Base-by-base conservation (phyloP, 2,888 invertebrate species). In the Lumbricus terrestris region DNA sequence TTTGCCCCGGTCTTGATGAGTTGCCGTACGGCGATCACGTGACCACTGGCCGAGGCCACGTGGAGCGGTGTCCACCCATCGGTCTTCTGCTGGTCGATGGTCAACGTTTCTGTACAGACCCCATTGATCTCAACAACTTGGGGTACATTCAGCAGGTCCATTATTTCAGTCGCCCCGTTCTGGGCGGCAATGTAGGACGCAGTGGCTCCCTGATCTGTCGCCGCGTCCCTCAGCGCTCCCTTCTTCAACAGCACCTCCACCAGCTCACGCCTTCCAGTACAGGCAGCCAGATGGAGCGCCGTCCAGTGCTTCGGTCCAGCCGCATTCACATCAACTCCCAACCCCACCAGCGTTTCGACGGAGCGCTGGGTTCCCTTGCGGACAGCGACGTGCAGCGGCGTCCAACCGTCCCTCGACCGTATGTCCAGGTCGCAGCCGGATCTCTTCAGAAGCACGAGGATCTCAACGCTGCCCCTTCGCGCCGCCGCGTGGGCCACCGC, bases 221-320 rank as follows among this genome's bases (percentile, higher is more conserved):
- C 54, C 18, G 83, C 54, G 23, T 38, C 82, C 42, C 6, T 18
- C 18, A 38, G 35, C 5, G 90, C 90, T 37, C 85, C 85, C 13
- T 33, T 83, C 85, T 88, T 82, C 38, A 91, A 18, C 42, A 91
- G 35, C 82, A 85, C 29, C 40, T 91, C 90, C n/a, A 91, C 89
- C 38, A 92, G 42, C 42, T 92, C 92, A 40, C 69, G 33, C 38
- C 91, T 34, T 1, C 91, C 91, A 23, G 40, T 85, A 89, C 83
- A 54, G 29, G 89, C 83, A 3, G 90, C 90, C 3, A 92, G 90
- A 38, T 92, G 92, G 8, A 92, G 90, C 1, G 92, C 90, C 3
- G 92, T 92, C 92, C 92, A 92, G 23, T 91, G 91, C 18, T 82
- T 47, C 5, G 91, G 90, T n/a, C 91, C 92, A n/a, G 89, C 82